Base-by-base conservation (phyloP, 2,797 vertebrate genomes). In the Sphenodon punctatus region DNA sequence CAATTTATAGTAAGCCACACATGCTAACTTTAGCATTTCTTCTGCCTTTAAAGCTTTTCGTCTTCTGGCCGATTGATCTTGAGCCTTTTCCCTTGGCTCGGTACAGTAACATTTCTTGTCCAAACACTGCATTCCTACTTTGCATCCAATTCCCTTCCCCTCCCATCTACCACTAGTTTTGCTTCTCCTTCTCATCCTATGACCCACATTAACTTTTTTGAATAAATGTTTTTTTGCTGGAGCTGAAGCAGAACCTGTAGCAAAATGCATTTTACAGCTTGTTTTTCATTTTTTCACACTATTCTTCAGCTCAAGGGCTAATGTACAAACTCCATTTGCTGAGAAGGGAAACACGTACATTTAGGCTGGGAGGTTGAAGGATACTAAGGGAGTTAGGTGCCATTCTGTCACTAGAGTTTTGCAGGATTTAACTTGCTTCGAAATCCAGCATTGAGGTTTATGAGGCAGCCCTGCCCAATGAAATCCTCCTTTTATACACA, bases 21-120 rank as follows among this genome's bases (percentile, higher is more conserved):
- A 93, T 88, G 92, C 94, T 95, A 95, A 95, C 94, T 95, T 95
- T 88, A 96, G 92, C 85, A 75, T 89, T 94, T 93, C 92, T 94
- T 92, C 84, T 92, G 92, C 84, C 87, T 94, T 92, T 92, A 86
- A 93, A 94, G 90, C 15, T 76, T 83, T 92, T 91, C 1, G 84
- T 85, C 89, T 95, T 91, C 66, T 85, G 86, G 71, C 75, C 94
- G 93, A 95, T 85, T 94, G 91, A 95, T 94, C 91, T 90, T 83
- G 55, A 94, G 89, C 93, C 90, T 92, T 85, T 87, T 93, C 80
- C 90, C 90, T 90, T 95, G 95, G 94, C 93, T 95, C 87, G 42
- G 51, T 51, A 45, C 67, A 80, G 68, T 83, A 48, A 63, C 60
- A 74, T 81, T 90, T 86, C 67, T 80, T 78, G 68, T 89, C 85